phyloP scores from a whole-genome alignment of 2,113 vertebrate species.

The Ptychochromis oligacanthus region DNA sequence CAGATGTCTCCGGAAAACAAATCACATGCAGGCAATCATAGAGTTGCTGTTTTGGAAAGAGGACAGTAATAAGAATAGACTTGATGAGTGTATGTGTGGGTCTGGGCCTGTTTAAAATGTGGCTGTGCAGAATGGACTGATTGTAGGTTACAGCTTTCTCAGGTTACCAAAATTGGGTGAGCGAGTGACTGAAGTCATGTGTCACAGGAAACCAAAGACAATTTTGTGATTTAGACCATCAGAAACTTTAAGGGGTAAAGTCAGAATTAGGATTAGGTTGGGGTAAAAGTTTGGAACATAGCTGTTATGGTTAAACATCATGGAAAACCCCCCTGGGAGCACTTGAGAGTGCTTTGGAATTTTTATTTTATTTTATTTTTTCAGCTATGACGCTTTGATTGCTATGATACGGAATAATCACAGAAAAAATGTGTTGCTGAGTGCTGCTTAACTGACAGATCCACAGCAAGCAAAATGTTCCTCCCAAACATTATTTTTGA shows the following conservation, averaged over 20 bases:
- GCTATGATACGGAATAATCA: not conserved
- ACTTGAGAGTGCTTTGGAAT: not conserved
- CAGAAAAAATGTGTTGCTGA: not conserved
- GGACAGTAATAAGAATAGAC: not conserved
- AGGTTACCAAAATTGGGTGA: not conserved
- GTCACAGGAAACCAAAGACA: not conserved
- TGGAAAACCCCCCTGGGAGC: not conserved
- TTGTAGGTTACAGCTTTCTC: constrained; percentile 3
- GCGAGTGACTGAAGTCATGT: not conserved
- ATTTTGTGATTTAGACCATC: not conserved
- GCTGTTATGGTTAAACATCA: not conserved
- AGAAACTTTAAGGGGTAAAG: not conserved
- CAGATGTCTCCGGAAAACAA: not conserved
- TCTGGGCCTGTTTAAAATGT: not conserved
- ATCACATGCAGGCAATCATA: not conserved
- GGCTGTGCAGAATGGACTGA: not conserved
- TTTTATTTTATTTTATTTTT: too few relatives aligned
- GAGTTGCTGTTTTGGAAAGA: not conserved
- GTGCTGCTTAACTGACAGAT: not conserved
- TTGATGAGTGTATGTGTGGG: not conserved
- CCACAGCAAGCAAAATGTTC: not conserved
- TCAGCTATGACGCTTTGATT: not conserved
- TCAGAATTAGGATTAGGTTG: not conserved
- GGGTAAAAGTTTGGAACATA: not conserved
- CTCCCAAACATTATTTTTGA: not conserved